These are phyloP conservation scores for Gandaritis pyraliata DNA, from an alignment of 2,888 invertebrate genomes.

Conservation along the genomic window DNA sequence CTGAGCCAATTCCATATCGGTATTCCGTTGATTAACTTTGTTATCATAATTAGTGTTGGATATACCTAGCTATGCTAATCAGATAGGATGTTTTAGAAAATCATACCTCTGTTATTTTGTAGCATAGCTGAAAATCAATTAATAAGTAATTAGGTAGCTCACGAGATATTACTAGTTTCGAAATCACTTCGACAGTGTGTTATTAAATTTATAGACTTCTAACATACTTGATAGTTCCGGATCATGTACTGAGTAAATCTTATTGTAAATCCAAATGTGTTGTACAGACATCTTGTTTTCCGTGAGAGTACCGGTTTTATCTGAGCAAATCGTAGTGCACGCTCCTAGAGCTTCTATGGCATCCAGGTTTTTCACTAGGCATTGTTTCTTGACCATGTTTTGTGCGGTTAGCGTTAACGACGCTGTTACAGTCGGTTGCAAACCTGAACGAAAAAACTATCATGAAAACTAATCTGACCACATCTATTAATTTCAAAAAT, in stretches of 20 bases:
- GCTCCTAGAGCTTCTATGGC: conserved; percentile 99
- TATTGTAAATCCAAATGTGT: conserved; percentile 98
- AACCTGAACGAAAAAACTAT: conserved; percentile 71
- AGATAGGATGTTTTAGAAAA: background rate
- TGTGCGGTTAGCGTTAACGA: conserved; percentile 99
- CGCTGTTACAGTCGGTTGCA: conserved; percentile 99
- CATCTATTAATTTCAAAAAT: background rate
- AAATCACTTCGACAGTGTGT: background rate
- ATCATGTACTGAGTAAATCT: conserved; percentile 93
- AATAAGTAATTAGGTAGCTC: background rate
- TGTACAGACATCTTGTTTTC: conserved; percentile 99
- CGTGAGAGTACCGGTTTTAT: conserved; percentile 99
- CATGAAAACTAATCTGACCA: background rate
- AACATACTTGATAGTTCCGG: conserved; percentile 54
- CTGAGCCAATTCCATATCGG: background rate
- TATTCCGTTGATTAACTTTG: background rate
- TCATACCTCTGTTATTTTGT: conserved; percentile 56
- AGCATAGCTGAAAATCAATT: conserved; percentile 55
- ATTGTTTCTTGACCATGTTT: conserved; percentile 99
- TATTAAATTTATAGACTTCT: background rate
- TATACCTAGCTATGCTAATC: background rate
- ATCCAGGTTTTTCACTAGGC: conserved; percentile 98
- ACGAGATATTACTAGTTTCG: no score
- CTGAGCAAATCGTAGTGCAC: conserved; percentile 99
- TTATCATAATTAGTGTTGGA: background rate